Evolutionary conservation across 1,140 invertebrate genomes (phyloP).

Genomic region (Anoplolepis gracilipes): DNA sequence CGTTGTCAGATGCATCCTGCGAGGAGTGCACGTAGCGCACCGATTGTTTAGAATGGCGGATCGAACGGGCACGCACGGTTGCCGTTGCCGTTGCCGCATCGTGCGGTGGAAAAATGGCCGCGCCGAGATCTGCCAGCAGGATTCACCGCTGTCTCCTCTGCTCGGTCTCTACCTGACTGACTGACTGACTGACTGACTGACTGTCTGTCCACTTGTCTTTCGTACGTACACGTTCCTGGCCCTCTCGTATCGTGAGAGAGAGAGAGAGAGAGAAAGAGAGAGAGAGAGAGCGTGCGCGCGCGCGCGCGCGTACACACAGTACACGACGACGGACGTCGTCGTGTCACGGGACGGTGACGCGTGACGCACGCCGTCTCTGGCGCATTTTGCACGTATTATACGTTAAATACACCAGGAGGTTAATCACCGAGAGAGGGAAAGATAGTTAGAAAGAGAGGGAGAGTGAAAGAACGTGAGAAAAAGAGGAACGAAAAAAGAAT

Average conservation of each 20-base stretch:
- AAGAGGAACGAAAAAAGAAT: not conserved
- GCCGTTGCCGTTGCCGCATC: conserved; percentile 90
- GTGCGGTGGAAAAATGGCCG: conserved; percentile 89
- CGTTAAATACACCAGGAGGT: conserved; percentile 52
- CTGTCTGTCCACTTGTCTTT: not conserved
- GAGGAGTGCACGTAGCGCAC: conserved; percentile 86
- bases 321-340: not conserved
- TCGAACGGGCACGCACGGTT: conserved; percentile 87
- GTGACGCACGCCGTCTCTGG: conserved; percentile 32
- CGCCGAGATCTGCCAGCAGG: conserved; percentile 76
- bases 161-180: conserved; percentile 22
- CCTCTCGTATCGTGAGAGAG: not conserved
- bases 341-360: conserved; percentile 71
- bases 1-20: conserved; percentile 85
- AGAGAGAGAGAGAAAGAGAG: no score
- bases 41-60: conserved; percentile 90
- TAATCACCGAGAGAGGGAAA: not conserved
- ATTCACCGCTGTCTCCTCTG: not conserved
- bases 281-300: no score
- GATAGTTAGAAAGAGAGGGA: conserved; percentile 3
- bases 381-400: conserved; percentile 41
- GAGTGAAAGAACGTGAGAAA: not conserved
- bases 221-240: not conserved
- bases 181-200: conserved; percentile 33
- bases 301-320: conserved; percentile 4